phyloP scores from a whole-genome alignment of 2,113 vertebrate genomes.

The Vimba vimba region DNA sequence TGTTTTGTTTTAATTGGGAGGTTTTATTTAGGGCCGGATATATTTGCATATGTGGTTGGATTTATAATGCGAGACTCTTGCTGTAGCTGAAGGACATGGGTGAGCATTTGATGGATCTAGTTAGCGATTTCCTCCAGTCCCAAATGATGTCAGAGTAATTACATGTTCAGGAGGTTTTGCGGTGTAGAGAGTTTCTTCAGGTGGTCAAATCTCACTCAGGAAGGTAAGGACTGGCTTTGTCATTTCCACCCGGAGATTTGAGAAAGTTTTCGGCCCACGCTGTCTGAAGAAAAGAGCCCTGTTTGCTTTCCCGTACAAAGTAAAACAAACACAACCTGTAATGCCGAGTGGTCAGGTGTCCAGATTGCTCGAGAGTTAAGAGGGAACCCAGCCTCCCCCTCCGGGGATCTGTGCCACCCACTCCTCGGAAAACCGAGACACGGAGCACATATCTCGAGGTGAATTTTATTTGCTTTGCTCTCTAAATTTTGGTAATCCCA shows the following conservation, averaged over 20 bases:
- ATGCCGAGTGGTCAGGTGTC: constrained; percentile 39
- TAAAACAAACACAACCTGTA: constrained; percentile 45
- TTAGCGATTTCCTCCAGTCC: constrained; percentile 33
- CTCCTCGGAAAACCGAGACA: constrained; percentile 26
- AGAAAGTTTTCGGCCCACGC: constrained; percentile 28
- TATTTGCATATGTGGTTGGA: constrained; percentile 39
- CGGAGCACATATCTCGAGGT: constrained; percentile 40
- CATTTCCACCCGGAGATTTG: constrained; percentile 30
- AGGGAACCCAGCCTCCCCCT: constrained; percentile 3
- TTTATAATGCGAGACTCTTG: neutral
- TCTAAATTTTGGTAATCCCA: constrained; percentile 54
- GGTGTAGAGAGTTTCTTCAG: constrained; percentile 29
- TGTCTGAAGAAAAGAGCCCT: constrained; percentile 34
- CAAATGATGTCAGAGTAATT: constrained; percentile 31
- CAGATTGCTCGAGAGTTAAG: constrained; percentile 19
- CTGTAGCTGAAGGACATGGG: constrained; percentile 10
- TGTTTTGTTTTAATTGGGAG: constrained; percentile 25
- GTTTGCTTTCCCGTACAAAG: constrained; percentile 51
- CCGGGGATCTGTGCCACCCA: constrained; percentile 13
- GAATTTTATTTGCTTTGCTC: constrained; percentile 43
- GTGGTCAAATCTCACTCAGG: constrained; percentile 25
- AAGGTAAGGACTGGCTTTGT: constrained; percentile 16
- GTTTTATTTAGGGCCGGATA: neutral
- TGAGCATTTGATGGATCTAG: constrained; percentile 24
- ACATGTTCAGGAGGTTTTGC: constrained; percentile 19